Evolutionary conservation across 2,888 invertebrate genomes (phyloP), one percentile per base, ranked within the genome.

Genomic region (Eupeodes latifasciatus): DNA sequence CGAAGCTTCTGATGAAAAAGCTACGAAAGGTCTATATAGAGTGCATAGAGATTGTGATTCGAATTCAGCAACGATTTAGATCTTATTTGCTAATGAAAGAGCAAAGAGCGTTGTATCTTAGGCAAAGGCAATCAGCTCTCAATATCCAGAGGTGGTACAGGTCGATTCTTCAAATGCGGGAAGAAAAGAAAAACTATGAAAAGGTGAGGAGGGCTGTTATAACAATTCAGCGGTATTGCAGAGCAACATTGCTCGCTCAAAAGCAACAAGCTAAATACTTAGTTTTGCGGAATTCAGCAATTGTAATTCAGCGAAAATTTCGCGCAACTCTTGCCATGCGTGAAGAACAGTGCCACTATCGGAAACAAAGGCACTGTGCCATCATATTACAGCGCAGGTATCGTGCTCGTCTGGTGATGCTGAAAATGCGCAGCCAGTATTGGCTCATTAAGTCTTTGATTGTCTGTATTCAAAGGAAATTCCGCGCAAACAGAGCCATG

Each of bases 251-350:
- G 89, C 88, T 92, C 83, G 91, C 91, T 4, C 91, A 91, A n/a
- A 57, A 76, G 14, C 81, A 90, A 16, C 85, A 90, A 16, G 34
- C 59, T 0, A 11, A 86, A 62, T 90, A 88, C 40, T 92, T 94
- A 57, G 77, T 36, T 51, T 82, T 87, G n/a, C 90, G 89, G 36
- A 78, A 89, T 66, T 93, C 92, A 16, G 90, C 93, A 3, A 87
- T 91, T 3, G 36, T 82, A 36, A 84, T 95, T 85, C 95, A 95
- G 90, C 91, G 91, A 34, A 91, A 91, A 49, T 94, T 94, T 89
- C 94, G 94, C 14, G 93, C 92, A 14, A 92, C 91, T 2, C 83
- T 90, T 44, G 62, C 79, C 11, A 93, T 92, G 93, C 90, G 90
- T 11, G 7, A 9, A 11, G 89, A 90, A 11, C 92, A 92, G 55